phyloP scores from a whole-genome alignment of 2,888 invertebrate species.

The Sipunculus nudus region DNA sequence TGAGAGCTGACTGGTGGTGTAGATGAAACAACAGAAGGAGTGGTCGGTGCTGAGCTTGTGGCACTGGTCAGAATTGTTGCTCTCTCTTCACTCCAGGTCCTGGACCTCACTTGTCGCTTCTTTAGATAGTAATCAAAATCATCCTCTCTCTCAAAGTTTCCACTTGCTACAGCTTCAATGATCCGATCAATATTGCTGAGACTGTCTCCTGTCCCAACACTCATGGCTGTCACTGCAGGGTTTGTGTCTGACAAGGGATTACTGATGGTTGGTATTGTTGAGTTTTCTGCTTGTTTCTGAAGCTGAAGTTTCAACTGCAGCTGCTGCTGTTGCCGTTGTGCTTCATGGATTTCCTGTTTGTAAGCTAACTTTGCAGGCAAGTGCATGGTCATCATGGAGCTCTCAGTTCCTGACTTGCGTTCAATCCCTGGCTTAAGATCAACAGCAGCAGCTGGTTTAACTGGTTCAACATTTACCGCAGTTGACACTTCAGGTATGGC shows the following conservation, averaged over 20 bases:
- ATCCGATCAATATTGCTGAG: constrained; percentile 80
- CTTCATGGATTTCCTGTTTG: background rate
- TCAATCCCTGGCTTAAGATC: background rate
- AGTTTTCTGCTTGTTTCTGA: too few relatives aligned
- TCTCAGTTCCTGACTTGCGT: background rate
- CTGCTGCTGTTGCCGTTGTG: background rate
- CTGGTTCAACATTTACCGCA: constrained; percentile 14
- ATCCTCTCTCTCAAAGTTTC: constrained; percentile 63
- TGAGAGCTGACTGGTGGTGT: too few relatives aligned
- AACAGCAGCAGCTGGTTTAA: constrained; percentile 22
- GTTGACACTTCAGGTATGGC: background rate
- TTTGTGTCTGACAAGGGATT: background rate
- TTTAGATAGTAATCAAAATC: constrained; percentile 18
- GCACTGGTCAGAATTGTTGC: too few relatives aligned
- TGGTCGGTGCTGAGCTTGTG: too few relatives aligned
- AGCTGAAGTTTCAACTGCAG: too few relatives aligned
- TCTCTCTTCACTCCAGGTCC: constrained; percentile 13
- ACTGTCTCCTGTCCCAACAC: background rate
- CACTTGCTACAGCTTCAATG: constrained; percentile 88
- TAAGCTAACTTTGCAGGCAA: background rate
- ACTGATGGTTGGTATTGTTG: too few relatives aligned
- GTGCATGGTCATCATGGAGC: background rate
- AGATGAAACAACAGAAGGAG: too few relatives aligned
- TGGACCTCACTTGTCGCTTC: constrained; percentile 2
- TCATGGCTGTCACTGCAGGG: background rate